Evolutionary conservation across 2,888 invertebrate species (phyloP).

Genomic region (Sphaeridia pumilis): DNA sequence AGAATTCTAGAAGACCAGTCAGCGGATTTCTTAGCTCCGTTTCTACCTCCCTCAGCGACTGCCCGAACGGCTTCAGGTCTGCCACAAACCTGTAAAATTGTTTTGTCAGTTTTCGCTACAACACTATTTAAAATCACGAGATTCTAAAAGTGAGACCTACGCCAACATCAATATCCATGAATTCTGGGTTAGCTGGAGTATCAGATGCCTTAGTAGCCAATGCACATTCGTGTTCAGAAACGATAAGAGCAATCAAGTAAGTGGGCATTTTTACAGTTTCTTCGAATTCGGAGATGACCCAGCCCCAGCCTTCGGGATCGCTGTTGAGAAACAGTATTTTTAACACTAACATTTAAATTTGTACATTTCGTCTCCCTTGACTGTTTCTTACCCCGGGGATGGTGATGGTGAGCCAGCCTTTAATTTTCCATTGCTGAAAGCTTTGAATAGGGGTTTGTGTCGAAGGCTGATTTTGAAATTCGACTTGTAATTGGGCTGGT

Average conservation of each 20-base stretch:
- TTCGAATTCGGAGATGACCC: not conserved
- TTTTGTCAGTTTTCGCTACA: no score
- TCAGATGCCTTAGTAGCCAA: conserved; percentile 1
- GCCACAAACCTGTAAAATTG: not conserved
- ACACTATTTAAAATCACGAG: no score
- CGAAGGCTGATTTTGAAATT: not conserved
- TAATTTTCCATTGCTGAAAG: not conserved
- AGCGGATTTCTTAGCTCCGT: not conserved
- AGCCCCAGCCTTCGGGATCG: no score
- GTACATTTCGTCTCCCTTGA: not conserved
- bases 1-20: not conserved
- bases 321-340: no score
- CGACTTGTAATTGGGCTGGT: conserved; percentile 12
- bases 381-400: no score
- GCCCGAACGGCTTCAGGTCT: not conserved
- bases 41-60: no score
- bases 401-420: no score
- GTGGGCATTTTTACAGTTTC: conserved; percentile 18
- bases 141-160: no score
- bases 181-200: no score
- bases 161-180: no score
- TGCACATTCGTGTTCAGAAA: conserved; percentile 23
- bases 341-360: not conserved
- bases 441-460: not conserved
- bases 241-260: conserved; percentile 26